phyloP scores from a whole-genome alignment of 2,797 vertebrate genomes.

The Cynopterus sphinx region DNA sequence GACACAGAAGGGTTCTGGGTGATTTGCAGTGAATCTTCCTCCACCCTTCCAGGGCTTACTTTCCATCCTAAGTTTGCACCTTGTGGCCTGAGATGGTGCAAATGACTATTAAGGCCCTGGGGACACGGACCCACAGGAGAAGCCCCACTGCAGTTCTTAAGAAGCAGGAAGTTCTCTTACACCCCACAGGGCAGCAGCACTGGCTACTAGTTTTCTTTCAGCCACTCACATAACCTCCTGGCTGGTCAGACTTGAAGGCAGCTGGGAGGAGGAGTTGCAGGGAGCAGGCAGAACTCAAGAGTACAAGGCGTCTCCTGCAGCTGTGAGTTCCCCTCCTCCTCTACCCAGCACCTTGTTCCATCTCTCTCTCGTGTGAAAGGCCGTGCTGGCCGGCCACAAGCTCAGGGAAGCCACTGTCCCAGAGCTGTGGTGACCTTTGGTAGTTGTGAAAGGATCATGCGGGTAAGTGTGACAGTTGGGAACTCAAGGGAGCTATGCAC shows the following conservation, averaged over 20 bases:
- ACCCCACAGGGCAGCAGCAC: neutral
- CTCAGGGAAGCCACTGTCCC: neutral
- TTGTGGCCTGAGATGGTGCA: accelerated
- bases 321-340: accelerated
- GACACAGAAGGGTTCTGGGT: neutral
- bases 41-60: neutral
- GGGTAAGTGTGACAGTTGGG: neutral
- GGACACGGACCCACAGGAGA: neutral
- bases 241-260: too few relatives aligned
- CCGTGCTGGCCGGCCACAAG: neutral
- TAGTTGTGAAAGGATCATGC: neutral
- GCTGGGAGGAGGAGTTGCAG: neutral
- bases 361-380: neutral
- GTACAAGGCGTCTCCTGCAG: neutral
- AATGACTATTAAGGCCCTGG: neutral
- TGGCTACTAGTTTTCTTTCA: neutral
- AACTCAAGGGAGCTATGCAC: neutral
- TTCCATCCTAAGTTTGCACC: neutral
- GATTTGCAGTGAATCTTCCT: neutral
- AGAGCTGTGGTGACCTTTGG: neutral
- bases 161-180: neutral
- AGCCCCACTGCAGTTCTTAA: neutral
- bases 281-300: accelerated
- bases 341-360: neutral
- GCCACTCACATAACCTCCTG: neutral